Evolutionary conservation across 2,888 invertebrate genomes (phyloP).

Genomic region (Hypselothyrea guttata): DNA sequence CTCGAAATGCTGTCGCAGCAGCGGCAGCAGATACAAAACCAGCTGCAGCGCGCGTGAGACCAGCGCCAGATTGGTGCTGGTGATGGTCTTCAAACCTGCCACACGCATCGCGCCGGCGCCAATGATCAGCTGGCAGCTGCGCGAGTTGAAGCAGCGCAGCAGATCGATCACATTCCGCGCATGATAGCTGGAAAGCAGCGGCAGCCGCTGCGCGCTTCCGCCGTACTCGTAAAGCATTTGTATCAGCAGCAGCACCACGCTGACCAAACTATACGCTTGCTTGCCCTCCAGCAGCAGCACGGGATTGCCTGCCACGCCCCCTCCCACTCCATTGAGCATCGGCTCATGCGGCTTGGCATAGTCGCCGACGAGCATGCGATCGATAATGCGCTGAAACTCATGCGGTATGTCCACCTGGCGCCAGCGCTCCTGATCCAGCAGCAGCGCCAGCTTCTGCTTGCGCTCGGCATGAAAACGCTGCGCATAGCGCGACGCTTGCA

Average conservation of each 20-base stretch:
- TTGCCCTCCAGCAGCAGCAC: conserved; percentile 87
- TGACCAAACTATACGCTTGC: conserved; percentile 88
- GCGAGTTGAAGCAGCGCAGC: conserved; percentile 92
- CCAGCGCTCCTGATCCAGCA: conserved; percentile 96
- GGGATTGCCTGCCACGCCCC: conserved; percentile 82
- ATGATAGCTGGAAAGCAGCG: conserved; percentile 90
- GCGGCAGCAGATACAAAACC: conserved; percentile 90
- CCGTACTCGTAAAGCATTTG: conserved; percentile 97
- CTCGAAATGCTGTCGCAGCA: conserved; percentile 87
- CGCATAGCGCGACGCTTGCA: conserved; percentile 94
- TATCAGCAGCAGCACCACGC: conserved; percentile 92
- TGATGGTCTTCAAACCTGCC: conserved; percentile 96
- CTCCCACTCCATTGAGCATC: no score
- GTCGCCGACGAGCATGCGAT: conserved; percentile 85
- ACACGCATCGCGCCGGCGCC: conserved; percentile 98
- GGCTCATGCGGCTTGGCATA: conserved; percentile 71
- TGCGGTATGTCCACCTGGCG: conserved; percentile 94
- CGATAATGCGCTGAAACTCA: conserved; percentile 93
- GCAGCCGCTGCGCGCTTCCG: conserved; percentile 89
- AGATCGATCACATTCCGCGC: conserved; percentile 94
- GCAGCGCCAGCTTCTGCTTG: conserved; percentile 90
- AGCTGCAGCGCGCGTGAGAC: conserved; percentile 92
- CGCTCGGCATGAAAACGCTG: conserved; percentile 95
- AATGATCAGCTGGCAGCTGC: conserved; percentile 95
- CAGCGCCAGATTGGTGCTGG: conserved; percentile 95